Evolutionary conservation across 2,888 invertebrate genomes (phyloP).

Genomic region (Pinctada fucata): DNA sequence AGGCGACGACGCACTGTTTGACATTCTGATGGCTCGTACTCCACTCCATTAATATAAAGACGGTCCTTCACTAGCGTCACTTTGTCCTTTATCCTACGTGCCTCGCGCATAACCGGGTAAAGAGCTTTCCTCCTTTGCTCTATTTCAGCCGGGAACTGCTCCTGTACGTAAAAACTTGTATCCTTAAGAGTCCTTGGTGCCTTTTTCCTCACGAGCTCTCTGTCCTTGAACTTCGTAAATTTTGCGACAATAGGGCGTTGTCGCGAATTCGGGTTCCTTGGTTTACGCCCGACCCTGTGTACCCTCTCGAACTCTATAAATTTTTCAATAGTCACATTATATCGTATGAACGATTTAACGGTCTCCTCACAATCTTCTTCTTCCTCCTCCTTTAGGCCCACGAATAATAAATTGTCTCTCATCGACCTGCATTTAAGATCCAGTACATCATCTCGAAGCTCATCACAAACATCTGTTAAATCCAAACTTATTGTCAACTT

Average conservation of each 20-base stretch:
- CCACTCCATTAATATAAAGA: slow-evolving; percentile 4
- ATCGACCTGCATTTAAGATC: too few relatives aligned
- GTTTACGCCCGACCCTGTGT: too few relatives aligned
- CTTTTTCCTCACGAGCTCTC: too few relatives aligned
- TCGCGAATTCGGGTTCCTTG: too few relatives aligned
- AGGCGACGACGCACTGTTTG: too few relatives aligned
- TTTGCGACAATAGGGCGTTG: too few relatives aligned
- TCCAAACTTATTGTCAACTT: background rate
- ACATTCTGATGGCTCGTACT: background rate
- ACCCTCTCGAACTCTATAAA: background rate
- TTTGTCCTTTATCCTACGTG: background rate
- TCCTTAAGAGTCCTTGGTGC: slow-evolving; percentile 29
- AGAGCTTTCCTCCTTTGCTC: too few relatives aligned
- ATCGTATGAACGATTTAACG: background rate
- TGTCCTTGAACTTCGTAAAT: background rate
- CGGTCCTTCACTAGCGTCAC: slow-evolving; percentile 4
- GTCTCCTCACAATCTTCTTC: slow-evolving; percentile 35
- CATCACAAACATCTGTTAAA: background rate
- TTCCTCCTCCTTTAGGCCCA: slow-evolving; percentile 20
- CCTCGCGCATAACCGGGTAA: too few relatives aligned
- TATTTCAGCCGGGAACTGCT: slow-evolving; percentile 40
- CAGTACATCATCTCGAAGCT: slow-evolving; percentile 21
- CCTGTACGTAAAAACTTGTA: slow-evolving; percentile 19
- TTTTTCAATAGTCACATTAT: slow-evolving; percentile 13
- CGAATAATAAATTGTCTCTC: too few relatives aligned